phyloP scores from a whole-genome alignment of 2,797 vertebrate genomes.

The Nyctalus aviator region DNA sequence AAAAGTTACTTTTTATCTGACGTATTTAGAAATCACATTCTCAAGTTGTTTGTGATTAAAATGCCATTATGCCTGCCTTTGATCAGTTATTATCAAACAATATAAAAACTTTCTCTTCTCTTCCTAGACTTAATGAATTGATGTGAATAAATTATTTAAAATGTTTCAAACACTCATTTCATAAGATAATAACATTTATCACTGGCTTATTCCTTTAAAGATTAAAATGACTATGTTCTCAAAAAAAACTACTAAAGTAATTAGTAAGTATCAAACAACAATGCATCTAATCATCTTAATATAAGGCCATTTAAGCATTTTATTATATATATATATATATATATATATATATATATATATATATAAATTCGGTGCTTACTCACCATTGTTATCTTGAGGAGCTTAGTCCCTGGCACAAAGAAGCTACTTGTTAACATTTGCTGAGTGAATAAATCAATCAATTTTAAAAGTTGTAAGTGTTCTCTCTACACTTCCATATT shows the following conservation, averaged over 20 bases:
- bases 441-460: not conserved
- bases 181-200: slow-evolving; percentile 32
- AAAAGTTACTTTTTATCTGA: slow-evolving; percentile 10
- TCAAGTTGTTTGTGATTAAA: slow-evolving; percentile 50
- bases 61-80: slow-evolving; percentile 45
- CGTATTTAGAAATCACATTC: slow-evolving; percentile 39
- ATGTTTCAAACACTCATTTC: slow-evolving; percentile 53
- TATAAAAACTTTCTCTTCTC: slow-evolving; percentile 37
- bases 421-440: not conserved
- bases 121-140: slow-evolving; percentile 51
- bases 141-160: slow-evolving; percentile 69
- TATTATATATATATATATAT: not conserved
- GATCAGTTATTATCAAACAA: slow-evolving; percentile 50
- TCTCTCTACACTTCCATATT: not conserved
- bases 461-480: not conserved
- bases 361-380: not conserved
- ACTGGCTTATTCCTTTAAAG: slow-evolving; percentile 18
- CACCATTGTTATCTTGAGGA: not conserved
- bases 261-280: not conserved
- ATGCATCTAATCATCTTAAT: not conserved
- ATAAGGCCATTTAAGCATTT: not conserved
- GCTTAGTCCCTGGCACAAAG: not conserved
- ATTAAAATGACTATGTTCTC: slow-evolving; percentile 24
- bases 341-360: too few relatives aligned
- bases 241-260: not conserved